Evolutionary conservation across 2,797 vertebrate genomes (phyloP).

Genomic region (Momotus momota): DNA sequence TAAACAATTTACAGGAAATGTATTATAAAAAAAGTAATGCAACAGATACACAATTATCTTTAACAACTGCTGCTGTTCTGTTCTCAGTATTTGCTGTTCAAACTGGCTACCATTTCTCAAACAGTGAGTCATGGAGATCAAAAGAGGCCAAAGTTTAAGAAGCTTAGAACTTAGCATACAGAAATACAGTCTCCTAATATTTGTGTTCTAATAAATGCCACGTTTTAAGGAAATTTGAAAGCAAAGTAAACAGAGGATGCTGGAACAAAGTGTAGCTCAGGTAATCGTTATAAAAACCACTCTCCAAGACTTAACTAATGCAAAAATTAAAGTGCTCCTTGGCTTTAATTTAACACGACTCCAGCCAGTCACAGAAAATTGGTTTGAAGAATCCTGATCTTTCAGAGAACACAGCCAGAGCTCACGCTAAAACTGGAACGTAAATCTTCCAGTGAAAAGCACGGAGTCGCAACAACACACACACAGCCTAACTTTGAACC

Average conservation of each 20-base stretch:
- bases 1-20: background rate
- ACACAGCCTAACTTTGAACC: rapidly evolving
- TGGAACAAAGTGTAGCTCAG: background rate
- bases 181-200: background rate
- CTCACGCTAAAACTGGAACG: background rate
- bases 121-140: conserved; percentile 32
- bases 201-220: background rate
- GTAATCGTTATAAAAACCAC: background rate
- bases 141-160: conserved; percentile 16
- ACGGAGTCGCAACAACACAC: rapidly evolving
- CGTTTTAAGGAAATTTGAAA: background rate
- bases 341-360: background rate
- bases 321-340: rapidly evolving
- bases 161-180: background rate
- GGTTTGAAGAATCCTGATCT: rapidly evolving
- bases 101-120: conserved; percentile 31
- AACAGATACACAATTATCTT: background rate
- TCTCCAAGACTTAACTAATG: background rate
- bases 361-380: background rate
- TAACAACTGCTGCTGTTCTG: background rate
- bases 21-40: background rate
- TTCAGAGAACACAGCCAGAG: rapidly evolving
- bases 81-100: background rate
- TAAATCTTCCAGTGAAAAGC: background rate
- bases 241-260: background rate